Evolutionary conservation across 2,797 vertebrate genomes (phyloP).

Genomic region (Peromyscus eremicus): DNA sequence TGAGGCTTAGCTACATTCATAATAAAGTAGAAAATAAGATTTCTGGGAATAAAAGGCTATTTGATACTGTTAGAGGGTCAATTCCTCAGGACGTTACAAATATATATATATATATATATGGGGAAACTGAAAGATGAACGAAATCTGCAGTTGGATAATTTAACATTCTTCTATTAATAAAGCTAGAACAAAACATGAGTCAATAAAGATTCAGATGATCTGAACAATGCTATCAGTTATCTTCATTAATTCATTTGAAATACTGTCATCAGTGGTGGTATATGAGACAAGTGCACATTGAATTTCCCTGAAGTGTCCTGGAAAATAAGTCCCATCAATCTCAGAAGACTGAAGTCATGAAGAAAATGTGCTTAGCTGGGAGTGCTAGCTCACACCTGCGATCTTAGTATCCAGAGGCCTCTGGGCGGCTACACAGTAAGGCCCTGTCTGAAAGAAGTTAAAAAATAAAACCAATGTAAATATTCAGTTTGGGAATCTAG

Average conservation of each 20-base stretch:
- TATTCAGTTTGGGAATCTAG: not conserved
- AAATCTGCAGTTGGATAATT: not conserved
- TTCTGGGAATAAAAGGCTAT: not conserved
- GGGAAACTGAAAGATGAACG: not conserved
- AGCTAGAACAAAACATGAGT: not conserved
- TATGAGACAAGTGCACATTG: not conserved
- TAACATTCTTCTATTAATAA: not conserved
- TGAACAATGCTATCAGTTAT: too few species aligned
- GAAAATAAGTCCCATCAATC: not conserved
- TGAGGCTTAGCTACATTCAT: not conserved
- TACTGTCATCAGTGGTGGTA: not conserved
- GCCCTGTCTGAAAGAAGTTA: not conserved
- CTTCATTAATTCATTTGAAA: not conserved
- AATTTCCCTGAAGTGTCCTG: not conserved
- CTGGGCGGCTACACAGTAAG: not conserved
- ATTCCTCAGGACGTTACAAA: not conserved
- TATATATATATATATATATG: too few species aligned
- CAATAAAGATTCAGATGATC: not conserved
- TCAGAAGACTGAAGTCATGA: not conserved
- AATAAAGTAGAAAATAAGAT: not conserved
- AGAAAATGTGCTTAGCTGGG: not conserved
- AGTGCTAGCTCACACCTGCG: not conserved
- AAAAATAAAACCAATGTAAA: not conserved
- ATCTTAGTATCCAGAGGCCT: not conserved
- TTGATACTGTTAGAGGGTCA: not conserved